phyloP scores from a whole-genome alignment of 1,140 invertebrate genomes.

The Hydropsyche tenuis region DNA sequence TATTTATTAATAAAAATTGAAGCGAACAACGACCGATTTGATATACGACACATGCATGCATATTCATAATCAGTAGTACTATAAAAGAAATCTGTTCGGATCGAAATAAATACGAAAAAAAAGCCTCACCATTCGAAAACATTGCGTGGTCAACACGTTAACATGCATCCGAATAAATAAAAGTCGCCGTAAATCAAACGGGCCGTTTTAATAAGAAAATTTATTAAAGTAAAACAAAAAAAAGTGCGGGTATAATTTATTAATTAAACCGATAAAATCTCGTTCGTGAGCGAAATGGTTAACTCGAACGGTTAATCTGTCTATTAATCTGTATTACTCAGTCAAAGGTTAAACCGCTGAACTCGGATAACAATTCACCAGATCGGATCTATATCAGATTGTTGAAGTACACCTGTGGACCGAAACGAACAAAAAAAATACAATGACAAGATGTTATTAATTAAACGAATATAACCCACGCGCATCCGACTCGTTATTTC shows the following conservation, averaged over 20 bases:
- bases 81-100: constrained; percentile 13
- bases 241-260: constrained; percentile 6
- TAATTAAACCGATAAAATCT: constrained; percentile 21
- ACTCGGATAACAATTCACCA: not conserved
- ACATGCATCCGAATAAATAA: constrained; percentile 29
- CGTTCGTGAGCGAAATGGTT: constrained; percentile 6
- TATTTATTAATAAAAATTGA: constrained; percentile 13
- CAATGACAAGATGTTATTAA: not conserved
- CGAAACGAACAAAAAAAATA: no score
- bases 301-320: constrained; percentile 1
- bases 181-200: constrained; percentile 20
- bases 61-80: constrained; percentile 5
- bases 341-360: constrained; percentile 9
- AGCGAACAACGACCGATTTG: not conserved
- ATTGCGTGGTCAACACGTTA: constrained; percentile 21
- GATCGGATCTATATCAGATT: not conserved
- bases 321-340: constrained; percentile 10
- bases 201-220: constrained; percentile 3
- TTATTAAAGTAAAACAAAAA: not conserved
- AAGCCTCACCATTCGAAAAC: not conserved
- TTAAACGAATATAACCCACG: not conserved
- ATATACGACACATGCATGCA: constrained; percentile 7
- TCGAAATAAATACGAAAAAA: not conserved
- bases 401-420: not conserved
- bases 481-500: no score